Evolutionary conservation across 1,140 invertebrate genomes (phyloP), one percentile per base, ranked within the genome.

Genomic region (Pseudomyrmex pallidus): DNA sequence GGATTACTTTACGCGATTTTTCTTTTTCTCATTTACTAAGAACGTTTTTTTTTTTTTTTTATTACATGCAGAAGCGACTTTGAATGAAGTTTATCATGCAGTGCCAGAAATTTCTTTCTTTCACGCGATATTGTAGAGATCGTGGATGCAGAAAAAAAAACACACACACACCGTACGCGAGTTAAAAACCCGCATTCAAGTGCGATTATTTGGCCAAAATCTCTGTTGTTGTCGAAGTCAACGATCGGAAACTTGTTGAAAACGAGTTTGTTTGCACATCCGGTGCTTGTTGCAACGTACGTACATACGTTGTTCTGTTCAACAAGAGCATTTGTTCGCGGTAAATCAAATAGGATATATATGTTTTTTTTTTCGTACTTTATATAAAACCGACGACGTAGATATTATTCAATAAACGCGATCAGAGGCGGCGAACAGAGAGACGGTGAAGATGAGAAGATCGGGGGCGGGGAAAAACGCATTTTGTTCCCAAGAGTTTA

Each of bases 351-450:
- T 12, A 17, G 17, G 50, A 59, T 35, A 35, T 25, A 22, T 25
- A n/a, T n/a, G 0, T 22, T 70, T 68, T 78, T 68, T 20, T 25
- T 70, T 78, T 54, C 54, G 54, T 70, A 78, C 48, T 48, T 57
- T 15, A 68, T 59, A 44, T 5, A 70, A 15, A 70, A 57, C n/a
- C 20, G 15, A 59, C 10, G 25, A 70, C 68, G 76, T 68, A 59
- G 20, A 35, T 78, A 78, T 78, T 78, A 78, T 78, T 78, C 44
- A 78, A 70, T 70, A 78, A 70, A 78, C 44, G 44, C 10, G 10
- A 59, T 20, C 17, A 67, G 35, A 52, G 44, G 17, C 22, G 44
- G 63, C 3, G 9, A 22, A 57, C 20, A 17, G 1, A 52, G 1
- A 52, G 35, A 77, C 2, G 12, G 35, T 5, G 12, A 13, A 15